A percentile compares a stretch with the other conserved stretches of the same genome.
phyloP scores from a whole-genome alignment of 2,113 vertebrate species.

The Gallinago media region DNA sequence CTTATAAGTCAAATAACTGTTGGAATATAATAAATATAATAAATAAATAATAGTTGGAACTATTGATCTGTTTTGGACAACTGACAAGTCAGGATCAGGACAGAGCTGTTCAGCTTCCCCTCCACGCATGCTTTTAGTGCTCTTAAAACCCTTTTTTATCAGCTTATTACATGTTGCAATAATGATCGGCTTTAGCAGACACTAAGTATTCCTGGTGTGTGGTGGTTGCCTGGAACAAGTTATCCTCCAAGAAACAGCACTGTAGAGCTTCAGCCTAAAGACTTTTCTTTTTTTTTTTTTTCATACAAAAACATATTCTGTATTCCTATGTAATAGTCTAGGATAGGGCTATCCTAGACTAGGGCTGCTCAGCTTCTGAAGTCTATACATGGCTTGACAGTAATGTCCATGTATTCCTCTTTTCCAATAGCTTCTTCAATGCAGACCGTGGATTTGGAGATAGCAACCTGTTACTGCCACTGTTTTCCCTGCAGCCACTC shows the following conservation, averaged over 20 bases:
- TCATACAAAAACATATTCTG: fast-evolving
- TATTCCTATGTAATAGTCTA: neutral
- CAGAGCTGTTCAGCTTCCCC: neutral
- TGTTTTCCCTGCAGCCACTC: neutral
- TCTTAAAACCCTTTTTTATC: neutral
- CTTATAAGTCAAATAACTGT: neutral
- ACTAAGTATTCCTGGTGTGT: neutral
- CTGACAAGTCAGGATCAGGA: neutral
- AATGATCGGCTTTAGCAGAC: neutral
- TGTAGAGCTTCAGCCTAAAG: neutral
- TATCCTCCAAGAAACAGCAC: neutral
- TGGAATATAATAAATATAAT: too few relatives aligned
- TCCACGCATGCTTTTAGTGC: neutral
- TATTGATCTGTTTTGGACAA: neutral
- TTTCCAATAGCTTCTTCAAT: neutral
- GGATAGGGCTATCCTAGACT: neutral
- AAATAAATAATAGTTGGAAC: neutral
- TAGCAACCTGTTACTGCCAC: neutral
- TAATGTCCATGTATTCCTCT: neutral
- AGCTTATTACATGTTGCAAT: neutral
- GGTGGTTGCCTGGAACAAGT: neutral
- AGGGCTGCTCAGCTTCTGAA: neutral
- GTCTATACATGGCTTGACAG: neutral
- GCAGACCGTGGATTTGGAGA: neutral
- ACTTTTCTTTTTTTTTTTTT: neutral